Evolutionary conservation across 2,888 invertebrate species (phyloP), one percentile per base, ranked within the genome.

Genomic region (Drosophila fungiperda): DNA sequence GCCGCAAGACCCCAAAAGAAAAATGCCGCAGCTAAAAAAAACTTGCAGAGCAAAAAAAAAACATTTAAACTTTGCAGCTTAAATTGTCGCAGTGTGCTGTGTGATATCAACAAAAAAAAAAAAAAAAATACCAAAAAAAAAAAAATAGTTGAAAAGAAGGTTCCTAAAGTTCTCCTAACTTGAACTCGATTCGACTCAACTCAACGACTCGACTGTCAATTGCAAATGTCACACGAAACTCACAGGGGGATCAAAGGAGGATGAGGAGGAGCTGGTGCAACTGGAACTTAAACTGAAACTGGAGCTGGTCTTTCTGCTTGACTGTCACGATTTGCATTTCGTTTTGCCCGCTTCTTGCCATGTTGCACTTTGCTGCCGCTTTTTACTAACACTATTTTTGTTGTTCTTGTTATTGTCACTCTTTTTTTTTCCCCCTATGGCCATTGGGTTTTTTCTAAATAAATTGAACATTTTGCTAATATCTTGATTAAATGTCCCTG

Each of bases 311-410:
- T 83, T 85, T 85, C 87, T 87, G 89, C 82, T 79, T 77, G 79
- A 73, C 76, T 87, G 85, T 89, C 89, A 83, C 83, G 87, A 89
- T 85, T 85, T 85, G 87, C 85, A 87, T 85, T 87, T 89, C 48
- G 58, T 54, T 80, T 74, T 54, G 40, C 9, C 29, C 57, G 45
- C 66, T 75, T 70, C 76, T 70, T 67, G 55, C 65, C 54, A 70
- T 74, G 70, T 69, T 82, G 66, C 63, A 63, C 36, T 62, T 58
- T 62, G 62, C 45, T 48, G 45, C 64, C 55, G 49, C 64, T 64
- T 72, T 50, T 63, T 49, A 4, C 32, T 40, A 57, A 23, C 35
- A 63, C 17, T 57, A 36, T 63, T 68, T 45, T 49, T 40, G 61
- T 62, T 62, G 45, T 59, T 66, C 54, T 59, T 76, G 54, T 50